Evolutionary conservation across 2,113 vertebrate species (phyloP), one percentile per base, ranked within the genome.

Genomic region (Sapayoa aenigma): DNA sequence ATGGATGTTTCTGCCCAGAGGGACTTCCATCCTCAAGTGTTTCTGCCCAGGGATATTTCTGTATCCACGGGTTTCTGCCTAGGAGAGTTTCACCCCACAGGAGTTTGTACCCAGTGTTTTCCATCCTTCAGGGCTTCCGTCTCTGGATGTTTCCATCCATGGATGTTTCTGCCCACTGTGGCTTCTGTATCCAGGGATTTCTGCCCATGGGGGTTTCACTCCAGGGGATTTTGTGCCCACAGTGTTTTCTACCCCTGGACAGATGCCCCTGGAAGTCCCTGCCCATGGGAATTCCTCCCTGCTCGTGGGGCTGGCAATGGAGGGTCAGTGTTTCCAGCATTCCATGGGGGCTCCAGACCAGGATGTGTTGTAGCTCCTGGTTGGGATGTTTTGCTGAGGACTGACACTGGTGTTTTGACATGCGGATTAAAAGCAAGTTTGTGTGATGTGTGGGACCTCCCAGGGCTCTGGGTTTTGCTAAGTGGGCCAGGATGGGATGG

Each of bases 271-370:
- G n/a, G n/a, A n/a, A n/a, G n/a, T 12, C 44, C 21, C 58, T 50
- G 42, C 42, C 50, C 33, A 6, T 28, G n/a, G 1, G 37, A 44
- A 44, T n/a, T 14, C 13, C 33, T 68, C 9, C 31, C 33, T 5
- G 17, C 1, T 1, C 24, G 13, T 22, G 56, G 49, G 23, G 10
- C 7, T 3, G 3, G 42, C 3, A 4, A 20, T 2, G 47, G 3
- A 27, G 33, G 19, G 33, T 46, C 30, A 30, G 2, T 8, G 17
- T 28, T 71, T 24, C 67, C 28, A 8, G 50, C 1, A 0, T 35
- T 23, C n/a, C 1, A 0, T 14, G 39, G 63, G 46, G 50, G 17
- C 73, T 55, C 66, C 1, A 0, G 35, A 9, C 33, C 1, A 1
- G 39, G 66, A 18, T 19, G 30, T 8, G 0, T 11, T 18, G 41